Conservation (phyloP, 2,797 vertebrate genomes). For the Lophotriccus pileatus region DNA sequence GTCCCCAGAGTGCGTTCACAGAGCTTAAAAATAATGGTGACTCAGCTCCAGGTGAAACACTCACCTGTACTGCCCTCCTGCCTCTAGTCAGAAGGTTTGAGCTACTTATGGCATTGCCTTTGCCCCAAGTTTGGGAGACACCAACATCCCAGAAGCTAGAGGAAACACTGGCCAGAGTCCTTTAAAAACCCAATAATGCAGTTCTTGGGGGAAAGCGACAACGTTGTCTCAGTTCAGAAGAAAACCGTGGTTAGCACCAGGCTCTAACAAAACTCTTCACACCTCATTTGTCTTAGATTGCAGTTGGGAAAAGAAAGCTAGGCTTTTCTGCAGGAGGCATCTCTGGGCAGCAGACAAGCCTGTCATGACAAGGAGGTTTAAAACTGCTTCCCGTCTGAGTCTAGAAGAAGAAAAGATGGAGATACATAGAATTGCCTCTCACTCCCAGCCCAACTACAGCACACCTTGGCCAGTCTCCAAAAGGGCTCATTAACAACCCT, state of each 20-base stretch:
- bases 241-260: background rate
- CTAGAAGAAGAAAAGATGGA: background rate
- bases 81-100: background rate
- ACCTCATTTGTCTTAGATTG: background rate
- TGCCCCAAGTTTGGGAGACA: background rate
- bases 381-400: background rate
- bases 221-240: background rate
- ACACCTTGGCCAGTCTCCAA: background rate
- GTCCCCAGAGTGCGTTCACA: background rate
- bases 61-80: background rate
- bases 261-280: background rate
- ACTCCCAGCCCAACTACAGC: background rate
- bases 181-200: background rate
- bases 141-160: background rate
- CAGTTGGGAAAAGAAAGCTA: background rate
- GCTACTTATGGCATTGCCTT: background rate
- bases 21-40: background rate
- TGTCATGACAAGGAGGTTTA: background rate
- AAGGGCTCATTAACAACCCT: background rate
- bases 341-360: background rate
- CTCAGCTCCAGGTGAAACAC: slow-evolving; percentile 9
- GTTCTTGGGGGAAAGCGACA: background rate
- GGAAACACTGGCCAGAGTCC: background rate
- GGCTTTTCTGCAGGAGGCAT: background rate
- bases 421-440: background rate